Evolutionary conservation across 2,113 vertebrate genomes (phyloP), one percentile per base, ranked within the genome.

Genomic region (Candoia aspera): DNA sequence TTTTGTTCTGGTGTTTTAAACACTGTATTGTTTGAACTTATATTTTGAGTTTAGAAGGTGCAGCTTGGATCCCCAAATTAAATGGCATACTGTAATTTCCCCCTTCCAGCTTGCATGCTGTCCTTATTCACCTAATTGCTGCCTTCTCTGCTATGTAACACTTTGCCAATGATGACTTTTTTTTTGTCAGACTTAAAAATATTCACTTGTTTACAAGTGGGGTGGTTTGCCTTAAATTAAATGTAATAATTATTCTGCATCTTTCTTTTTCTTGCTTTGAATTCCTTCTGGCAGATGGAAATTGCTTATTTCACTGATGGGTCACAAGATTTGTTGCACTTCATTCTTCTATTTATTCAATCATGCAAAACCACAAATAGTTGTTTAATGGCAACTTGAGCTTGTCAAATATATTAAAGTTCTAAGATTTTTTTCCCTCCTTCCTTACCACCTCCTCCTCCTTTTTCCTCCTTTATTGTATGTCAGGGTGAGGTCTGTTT

Each of bases 21-120:
- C 79, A 93, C 90, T 79, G 2, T 6, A 95, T 94, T 10, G 23
- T 92, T 79, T 96, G 93, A 86, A 79, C 13, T 92, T 92, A 12
- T 85, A 86, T 93, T 95, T 96, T 93, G 97, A 91, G 55, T 94
- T 92, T 60, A 90, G 92, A 94, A 95, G n/a, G 11, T 93, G 62
- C 86, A 92, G 42, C 93, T 12, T 90, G 92, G 95, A 95, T 83
- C 64, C 1, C 54, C 33, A 94, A 94, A 95, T 96, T 93, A 91
- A 91, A 26, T 37, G 33, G 87, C 92, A 54, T 49, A 49, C n/a
- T 83, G 0, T 55, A 57, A 87, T 84, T 92, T 93, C 94, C 86
- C 90, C 86, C 90, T 60, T 23, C 83, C 57, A 87, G 86, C 42
- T 60, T 2, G 1, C 58, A 1, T 86, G 37, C 49, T 94, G 17